A percentile compares a stretch with the other conserved stretches of the same genome.
phyloP scores from a whole-genome alignment of 2,113 vertebrate species.

The Alaudala cheleensis region DNA sequence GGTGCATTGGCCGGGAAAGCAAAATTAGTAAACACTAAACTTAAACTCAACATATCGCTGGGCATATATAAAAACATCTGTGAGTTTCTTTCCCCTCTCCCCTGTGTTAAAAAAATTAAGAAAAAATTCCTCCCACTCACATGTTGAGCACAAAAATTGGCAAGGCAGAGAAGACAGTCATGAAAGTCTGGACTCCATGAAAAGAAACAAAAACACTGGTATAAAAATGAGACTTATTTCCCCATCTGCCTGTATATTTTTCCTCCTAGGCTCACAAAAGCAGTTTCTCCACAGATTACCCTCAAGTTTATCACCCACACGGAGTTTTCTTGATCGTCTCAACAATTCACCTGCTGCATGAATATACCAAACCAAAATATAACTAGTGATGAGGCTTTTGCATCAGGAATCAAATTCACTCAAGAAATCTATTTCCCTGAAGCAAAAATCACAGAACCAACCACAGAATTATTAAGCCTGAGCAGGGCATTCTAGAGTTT shows the following conservation, averaged over 20 bases:
- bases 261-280: background rate
- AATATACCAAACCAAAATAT: background rate
- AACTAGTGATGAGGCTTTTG: background rate
- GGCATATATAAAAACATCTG: background rate
- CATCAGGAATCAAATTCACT: background rate
- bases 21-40: no score
- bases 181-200: background rate
- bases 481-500: accelerated
- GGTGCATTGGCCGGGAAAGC: no score
- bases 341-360: background rate
- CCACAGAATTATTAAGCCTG: background rate
- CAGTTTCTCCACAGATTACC: background rate
- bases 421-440: background rate
- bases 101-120: background rate
- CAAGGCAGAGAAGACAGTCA: background rate
- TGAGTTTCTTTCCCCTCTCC: background rate
- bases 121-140: background rate
- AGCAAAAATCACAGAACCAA: background rate
- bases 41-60: no score
- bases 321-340: background rate
- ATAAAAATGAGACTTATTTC: background rate
- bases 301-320: background rate
- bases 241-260: background rate
- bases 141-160: background rate
- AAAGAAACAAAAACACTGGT: background rate